Conservation (phyloP, 1,140 invertebrate species). For the Bombus affinis region DNA sequence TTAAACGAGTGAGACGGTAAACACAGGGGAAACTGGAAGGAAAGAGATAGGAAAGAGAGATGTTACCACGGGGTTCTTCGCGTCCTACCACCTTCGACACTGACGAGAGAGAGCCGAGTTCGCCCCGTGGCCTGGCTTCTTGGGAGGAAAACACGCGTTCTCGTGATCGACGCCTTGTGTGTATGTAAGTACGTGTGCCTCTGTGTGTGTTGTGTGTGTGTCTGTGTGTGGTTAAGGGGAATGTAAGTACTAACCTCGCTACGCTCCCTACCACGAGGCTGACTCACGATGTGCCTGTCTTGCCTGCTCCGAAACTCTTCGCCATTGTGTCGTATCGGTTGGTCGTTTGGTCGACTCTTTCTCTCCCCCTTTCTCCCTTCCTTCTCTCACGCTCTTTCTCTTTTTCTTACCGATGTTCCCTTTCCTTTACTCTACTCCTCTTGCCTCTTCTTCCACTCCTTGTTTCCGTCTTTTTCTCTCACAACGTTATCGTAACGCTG, state of each 20-base stretch:
- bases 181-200: no score
- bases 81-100: constrained; percentile 56
- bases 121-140: constrained; percentile 46
- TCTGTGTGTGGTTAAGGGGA: constrained; percentile 11
- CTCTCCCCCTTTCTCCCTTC: constrained; percentile 16
- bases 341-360: constrained; percentile 24
- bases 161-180: constrained; percentile 23
- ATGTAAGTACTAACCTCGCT: constrained; percentile 60
- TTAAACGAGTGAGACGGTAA: constrained; percentile 10
- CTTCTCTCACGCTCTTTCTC: neutral
- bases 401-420: neutral
- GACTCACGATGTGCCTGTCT: constrained; percentile 60
- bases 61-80: constrained; percentile 25
- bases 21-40: neutral
- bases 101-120: constrained; percentile 56
- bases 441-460: neutral
- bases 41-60: neutral
- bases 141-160: constrained; percentile 58
- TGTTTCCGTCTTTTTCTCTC: neutral
- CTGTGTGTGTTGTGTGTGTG: no score
- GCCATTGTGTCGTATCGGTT: constrained; percentile 61
- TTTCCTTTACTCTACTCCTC: neutral
- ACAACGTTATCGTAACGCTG: neutral
- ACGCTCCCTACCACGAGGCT: constrained; percentile 53
- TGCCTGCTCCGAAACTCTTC: constrained; percentile 49